These are phyloP conservation scores for Opisthograptis luteolata DNA, from an alignment of 2,888 invertebrate genomes.

Conservation along the genomic window DNA sequence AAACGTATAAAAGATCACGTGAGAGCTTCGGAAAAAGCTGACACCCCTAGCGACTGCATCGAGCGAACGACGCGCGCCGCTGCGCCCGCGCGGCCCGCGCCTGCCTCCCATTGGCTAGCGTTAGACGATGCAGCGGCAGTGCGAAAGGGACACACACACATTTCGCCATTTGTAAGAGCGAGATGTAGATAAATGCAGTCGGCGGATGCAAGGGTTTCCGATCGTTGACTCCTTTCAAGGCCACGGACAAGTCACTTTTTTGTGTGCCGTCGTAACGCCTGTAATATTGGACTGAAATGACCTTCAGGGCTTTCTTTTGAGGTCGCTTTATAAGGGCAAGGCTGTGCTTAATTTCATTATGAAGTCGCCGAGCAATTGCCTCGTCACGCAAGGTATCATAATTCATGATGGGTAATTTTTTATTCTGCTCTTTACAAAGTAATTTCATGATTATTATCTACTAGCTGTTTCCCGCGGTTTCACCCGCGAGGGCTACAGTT, in stretches of 20 bases:
- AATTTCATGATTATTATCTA: too few relatives aligned
- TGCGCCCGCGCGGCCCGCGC: constrained; percentile 77
- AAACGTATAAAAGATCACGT: constrained; percentile 63
- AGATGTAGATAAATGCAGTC: constrained; percentile 61
- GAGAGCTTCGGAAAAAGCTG: constrained; percentile 76
- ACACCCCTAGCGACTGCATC: constrained; percentile 73
- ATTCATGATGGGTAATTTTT: not conserved
- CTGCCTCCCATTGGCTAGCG: constrained; percentile 65
- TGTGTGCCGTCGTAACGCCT: constrained; percentile 67
- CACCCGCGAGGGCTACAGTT: not conserved
- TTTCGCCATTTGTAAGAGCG: constrained; percentile 46
- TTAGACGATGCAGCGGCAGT: constrained; percentile 54
- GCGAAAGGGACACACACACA: constrained; percentile 51
- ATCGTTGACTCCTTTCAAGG: constrained; percentile 82
- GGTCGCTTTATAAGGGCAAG: constrained; percentile 51
- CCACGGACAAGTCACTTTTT: constrained; percentile 73
- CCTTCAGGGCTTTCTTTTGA: constrained; percentile 77
- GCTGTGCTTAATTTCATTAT: constrained; percentile 8
- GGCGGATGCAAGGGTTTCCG: constrained; percentile 81
- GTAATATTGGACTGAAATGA: constrained; percentile 71
- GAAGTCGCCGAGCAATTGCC: not conserved
- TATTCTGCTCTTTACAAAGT: not conserved
- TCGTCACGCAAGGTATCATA: not conserved
- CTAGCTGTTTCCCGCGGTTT: too few relatives aligned
- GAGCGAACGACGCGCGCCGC: constrained; percentile 74